Base-by-base conservation (phyloP, 2,113 vertebrate genomes). In the Menura novaehollandiae region DNA sequence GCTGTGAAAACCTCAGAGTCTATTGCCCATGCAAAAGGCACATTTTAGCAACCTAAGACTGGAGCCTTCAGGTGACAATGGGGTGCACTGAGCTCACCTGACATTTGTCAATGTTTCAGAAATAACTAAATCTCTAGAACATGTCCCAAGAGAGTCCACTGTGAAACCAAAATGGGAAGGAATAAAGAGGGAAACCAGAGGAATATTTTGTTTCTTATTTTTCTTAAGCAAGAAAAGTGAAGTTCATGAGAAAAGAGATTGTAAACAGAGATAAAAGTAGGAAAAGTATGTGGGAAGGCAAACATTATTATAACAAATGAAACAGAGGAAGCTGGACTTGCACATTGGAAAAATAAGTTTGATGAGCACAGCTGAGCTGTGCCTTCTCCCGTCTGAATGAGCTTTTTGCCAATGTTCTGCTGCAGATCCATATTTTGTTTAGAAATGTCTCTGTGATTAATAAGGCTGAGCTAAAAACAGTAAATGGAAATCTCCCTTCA, bases 191-290 rank as follows among this genome's bases (percentile, higher is more conserved):
- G 39, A 94, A 80, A 15, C 12, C 9, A 13, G 47, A 67, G 37
- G 37, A 91, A 19, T 51, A 30, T 88, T 91, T 82, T 74, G 27
- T 51, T 83, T 77, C 60, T 66, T 66, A 20, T 41, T 94, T 93
- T 78, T 82, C 89, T 88, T 84, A 83, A 69, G 59, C 37, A 71
- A 95, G 77, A 95, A 67, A 89, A n/a, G n/a, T n/a, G 84, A 76
- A 64, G 69, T 60, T 78, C 19, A 56, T 76, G 28, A 91, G 63
- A 86, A 73, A 88, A 90, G 47, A 85, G 55, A 95, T 84, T 74
- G n/a, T 74, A 91, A 93, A 81, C 77, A 58, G n/a, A 88, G 77
- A 95, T 71, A 78, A 71, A 74, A 74, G 79, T 37, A 91, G 59
- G 41, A 58, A 59, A 73, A 89, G 35, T 49, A 89, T 56, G 46